Base-by-base conservation (phyloP, 2,797 vertebrate genomes). In the Protosalanx chinensis region DNA sequence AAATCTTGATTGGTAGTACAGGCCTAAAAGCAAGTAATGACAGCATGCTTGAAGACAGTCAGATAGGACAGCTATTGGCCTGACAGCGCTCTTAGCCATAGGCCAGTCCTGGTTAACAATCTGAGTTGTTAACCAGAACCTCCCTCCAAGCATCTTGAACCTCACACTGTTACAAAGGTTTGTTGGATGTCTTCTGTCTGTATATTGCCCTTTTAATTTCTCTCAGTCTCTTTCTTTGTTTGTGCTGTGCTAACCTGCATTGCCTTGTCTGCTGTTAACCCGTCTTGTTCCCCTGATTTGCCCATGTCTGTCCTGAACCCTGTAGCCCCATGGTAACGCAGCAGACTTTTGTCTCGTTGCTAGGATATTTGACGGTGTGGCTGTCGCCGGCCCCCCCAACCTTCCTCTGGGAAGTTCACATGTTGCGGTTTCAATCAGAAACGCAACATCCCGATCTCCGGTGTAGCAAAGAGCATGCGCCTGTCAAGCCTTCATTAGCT, bases 211-310 rank as follows among this genome's bases (percentile, higher is more conserved):
- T 79, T 67, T 76, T 73, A 61, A 61, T 71, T 72, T 68, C 16
- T 71, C 41, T 69, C 71, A 64, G 16, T 74, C 56, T 56, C 46
- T 49, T 15, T 72, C 70, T 84, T 66, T 80, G 41, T 85, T 79
- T 84, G 68, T 78, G 71, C 75, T 83, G 70, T 81, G 78, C 86
- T 89, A 88, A 90, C 81, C 75, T 79, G 84, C 81, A 46, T 13
- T 46, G 41, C 41, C 41, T 13, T 46, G 41, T 46, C 41, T 3
- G 12, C 12, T 46, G 12, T 46, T 46, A 46, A 46, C 41, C 41
- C 13, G 41, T 46, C 41, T 13, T 13, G 41, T 46, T 75, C 63
- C 72, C 74, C 63, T 69, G 37, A 15, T 74, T 64, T 79, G 46
- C 66, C 70, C 81, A 60, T 70, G 68, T 72, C 71, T 76, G 70